Base-by-base conservation (phyloP, 2,113 vertebrate species). In the Caloenas nicobarica region DNA sequence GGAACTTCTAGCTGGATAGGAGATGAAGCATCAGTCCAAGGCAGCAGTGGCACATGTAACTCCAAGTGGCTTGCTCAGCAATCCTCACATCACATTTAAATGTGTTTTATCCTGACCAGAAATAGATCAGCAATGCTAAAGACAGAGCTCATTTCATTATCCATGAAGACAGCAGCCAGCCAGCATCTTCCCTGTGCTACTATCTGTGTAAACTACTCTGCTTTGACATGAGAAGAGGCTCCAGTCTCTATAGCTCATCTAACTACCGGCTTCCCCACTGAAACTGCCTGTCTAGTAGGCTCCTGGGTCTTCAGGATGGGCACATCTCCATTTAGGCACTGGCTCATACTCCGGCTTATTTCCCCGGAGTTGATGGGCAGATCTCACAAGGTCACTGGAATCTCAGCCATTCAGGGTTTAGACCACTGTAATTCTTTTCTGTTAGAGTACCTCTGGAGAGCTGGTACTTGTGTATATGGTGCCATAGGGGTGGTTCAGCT, bases 51-150 rank as follows among this genome's bases (percentile, higher is more conserved):
- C 58, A 85, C 36, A 16, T 38, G 19, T 44, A 91, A 71, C 31
- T 86, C 85, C 62, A 81, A 61, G 81, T 22, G 56, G 76, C 72
- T 93, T 89, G 53, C 72, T 95, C 86, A 94, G 86, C 90, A 91
- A 34, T 94, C 88, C 26, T 14, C 29, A 34, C 38, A 10, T 88
- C 76, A 40, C 76, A 53, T 83, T 82, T 88, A 81, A 93, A 80
- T 86, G 76, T 8, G 2, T 78, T 91, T 88, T 25, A 68, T 70
- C 74, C 62, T 86, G 62, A 88, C 64, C 54, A 94, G 54, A 93
- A 93, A 69, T 50, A 96, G 94, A 91, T 86, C 71, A 51, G 38
- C 51, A 62, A 10, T 70, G 71, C 91, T 46, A 78, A 82, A 88
- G 79, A 91, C 58, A 79, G 60, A 81, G 60, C 33, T 90, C 29